Percentiles rank a stretch among this genome's conserved stretches.
phyloP scores from a whole-genome alignment of 2,888 invertebrate species.

The Ptilodon capucinus region DNA sequence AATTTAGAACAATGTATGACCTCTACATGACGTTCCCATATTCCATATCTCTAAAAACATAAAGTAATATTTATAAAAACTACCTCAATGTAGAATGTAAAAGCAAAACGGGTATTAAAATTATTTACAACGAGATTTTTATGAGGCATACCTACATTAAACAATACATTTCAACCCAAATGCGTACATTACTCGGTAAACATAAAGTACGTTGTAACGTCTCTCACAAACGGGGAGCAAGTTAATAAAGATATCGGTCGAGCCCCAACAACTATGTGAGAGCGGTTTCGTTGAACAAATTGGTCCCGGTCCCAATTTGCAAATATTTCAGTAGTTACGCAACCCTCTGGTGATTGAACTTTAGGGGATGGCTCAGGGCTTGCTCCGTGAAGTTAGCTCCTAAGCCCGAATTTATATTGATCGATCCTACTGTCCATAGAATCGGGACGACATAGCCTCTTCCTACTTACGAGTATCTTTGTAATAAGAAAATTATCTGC shows the following conservation, averaged over 20 bases:
- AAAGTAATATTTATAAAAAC: not conserved
- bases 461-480: not conserved
- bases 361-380: not conserved
- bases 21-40: not conserved
- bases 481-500: not conserved
- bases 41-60: not conserved
- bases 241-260: not conserved
- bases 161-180: not conserved
- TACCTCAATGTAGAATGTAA: not conserved
- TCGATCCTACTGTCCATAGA: not conserved
- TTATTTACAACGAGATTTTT: not conserved
- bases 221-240: not conserved
- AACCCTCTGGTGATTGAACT: conserved; percentile 4
- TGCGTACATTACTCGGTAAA: not conserved
- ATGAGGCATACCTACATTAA: not conserved
- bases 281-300: conserved; percentile 13
- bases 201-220: not conserved
- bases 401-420: not conserved
- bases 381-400: not conserved
- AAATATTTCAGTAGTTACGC: conserved; percentile 7
- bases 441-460: not conserved
- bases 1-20: too few species aligned
- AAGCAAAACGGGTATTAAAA: not conserved
- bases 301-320: conserved; percentile 13
- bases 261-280: conserved; percentile 6